Evolutionary conservation across 2,113 vertebrate genomes (phyloP).

Genomic region (Notothenia coriiceps): DNA sequence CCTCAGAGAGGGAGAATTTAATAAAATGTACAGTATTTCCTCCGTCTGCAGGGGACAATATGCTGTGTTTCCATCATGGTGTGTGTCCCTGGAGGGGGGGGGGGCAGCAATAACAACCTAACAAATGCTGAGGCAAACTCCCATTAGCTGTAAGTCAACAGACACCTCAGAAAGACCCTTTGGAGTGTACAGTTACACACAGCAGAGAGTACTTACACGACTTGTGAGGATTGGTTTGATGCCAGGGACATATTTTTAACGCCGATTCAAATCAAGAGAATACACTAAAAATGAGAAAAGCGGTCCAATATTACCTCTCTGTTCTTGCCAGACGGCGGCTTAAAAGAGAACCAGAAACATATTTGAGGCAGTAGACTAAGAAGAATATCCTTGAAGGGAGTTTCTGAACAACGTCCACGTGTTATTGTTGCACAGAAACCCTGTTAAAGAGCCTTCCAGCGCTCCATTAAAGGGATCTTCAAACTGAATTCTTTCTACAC

Average conservation of each 20-base stretch:
- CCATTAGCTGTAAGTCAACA: conserved; percentile 26
- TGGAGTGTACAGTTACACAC: conserved; percentile 12
- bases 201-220: neutral
- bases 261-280: conserved; percentile 13
- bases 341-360: conserved; percentile 16
- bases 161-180: conserved; percentile 22
- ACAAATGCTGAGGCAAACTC: conserved; percentile 46
- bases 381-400: conserved; percentile 3
- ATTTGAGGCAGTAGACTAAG: conserved; percentile 9
- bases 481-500: conserved; percentile 10
- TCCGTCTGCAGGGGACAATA: conserved; percentile 32
- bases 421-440: conserved; percentile 26
- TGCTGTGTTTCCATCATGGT: conserved; percentile 35
- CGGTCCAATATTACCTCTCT: conserved; percentile 33
- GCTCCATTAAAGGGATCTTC: neutral
- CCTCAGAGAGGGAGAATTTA: conserved; percentile 49
- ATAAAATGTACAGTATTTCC: conserved; percentile 46
- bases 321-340: conserved; percentile 26
- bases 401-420: conserved; percentile 21
- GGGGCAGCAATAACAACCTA: conserved; percentile 39
- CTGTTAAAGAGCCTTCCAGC: neutral
- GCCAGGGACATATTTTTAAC: conserved; percentile 38
- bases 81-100: conserved; percentile 22
- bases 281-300: conserved; percentile 27
- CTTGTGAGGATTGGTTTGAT: conserved; percentile 7